Evolutionary conservation across 2,797 vertebrate species (phyloP).

Genomic region (Trichosurus vulpecula): DNA sequence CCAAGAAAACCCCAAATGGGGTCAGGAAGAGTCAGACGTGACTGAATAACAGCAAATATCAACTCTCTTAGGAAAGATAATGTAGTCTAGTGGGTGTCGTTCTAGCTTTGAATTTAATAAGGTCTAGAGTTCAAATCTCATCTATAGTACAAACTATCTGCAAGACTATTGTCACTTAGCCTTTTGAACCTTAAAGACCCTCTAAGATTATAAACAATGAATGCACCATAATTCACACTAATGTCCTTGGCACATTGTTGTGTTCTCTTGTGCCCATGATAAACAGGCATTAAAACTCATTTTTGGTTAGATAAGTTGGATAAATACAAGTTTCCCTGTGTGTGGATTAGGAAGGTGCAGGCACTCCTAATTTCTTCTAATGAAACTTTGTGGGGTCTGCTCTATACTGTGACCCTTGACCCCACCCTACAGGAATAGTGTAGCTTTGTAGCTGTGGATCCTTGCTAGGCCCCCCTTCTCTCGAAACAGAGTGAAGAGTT

Average conservation of each 20-base stretch:
- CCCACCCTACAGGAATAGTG: fast-evolving
- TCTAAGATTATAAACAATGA: not conserved
- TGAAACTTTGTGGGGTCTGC: not conserved
- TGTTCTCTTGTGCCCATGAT: not conserved
- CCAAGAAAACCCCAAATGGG: not conserved
- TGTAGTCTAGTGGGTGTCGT: not conserved
- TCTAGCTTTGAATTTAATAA: not conserved
- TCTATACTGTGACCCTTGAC: not conserved
- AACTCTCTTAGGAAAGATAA: not conserved
- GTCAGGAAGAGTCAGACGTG: not conserved
- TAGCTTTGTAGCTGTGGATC: not conserved
- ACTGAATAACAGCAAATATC: not conserved
- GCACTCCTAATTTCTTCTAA: not conserved
- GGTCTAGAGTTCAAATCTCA: not conserved
- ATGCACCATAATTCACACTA: not conserved
- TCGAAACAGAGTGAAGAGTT: fast-evolving
- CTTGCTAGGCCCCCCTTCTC: fast-evolving
- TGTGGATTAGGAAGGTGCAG: not conserved
- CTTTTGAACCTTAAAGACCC: not conserved
- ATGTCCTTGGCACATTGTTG: not conserved
- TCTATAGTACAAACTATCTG: not conserved
- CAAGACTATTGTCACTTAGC: not conserved
- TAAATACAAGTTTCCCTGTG: not conserved
- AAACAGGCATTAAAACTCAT: not conserved
- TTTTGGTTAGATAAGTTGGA: not conserved